Conservation (phyloP, 2,888 invertebrate genomes). For the Melitaea athalia region DNA sequence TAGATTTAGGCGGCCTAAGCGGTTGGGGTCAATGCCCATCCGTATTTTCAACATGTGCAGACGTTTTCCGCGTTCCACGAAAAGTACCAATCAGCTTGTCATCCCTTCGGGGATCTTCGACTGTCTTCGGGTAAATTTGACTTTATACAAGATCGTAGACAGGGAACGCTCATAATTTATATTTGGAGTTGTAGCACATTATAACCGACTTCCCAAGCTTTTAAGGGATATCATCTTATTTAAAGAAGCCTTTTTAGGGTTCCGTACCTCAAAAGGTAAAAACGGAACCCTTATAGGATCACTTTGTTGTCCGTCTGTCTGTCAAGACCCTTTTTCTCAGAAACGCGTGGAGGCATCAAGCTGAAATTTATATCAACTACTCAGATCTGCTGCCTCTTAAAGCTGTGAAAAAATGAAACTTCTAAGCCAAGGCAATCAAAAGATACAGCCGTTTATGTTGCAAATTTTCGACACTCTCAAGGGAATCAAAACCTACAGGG, state of each 20-base stretch:
- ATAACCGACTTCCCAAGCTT: not conserved
- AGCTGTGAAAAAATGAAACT: too few species aligned
- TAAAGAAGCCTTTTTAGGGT: not conserved
- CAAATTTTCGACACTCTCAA: too few species aligned
- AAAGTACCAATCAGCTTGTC: conserved; percentile 73
- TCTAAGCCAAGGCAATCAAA: too few species aligned
- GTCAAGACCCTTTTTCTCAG: too few species aligned
- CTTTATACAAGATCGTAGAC: conserved; percentile 39
- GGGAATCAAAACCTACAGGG: too few species aligned
- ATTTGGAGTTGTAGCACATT: not conserved
- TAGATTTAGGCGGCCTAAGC: conserved; percentile 65
- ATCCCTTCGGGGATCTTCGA: conserved; percentile 72
- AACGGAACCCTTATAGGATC: too few species aligned
- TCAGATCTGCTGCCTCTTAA: too few species aligned
- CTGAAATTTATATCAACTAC: too few species aligned
- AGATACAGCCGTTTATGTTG: too few species aligned
- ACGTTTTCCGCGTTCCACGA: conserved; percentile 81
- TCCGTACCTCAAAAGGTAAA: too few species aligned
- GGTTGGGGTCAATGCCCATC: conserved; percentile 79
- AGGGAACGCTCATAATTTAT: conserved; percentile 8
- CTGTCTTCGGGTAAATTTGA: conserved; percentile 44
- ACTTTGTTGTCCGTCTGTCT: too few species aligned
- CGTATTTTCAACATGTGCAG: conserved; percentile 81
- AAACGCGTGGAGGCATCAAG: too few species aligned
- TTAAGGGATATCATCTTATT: not conserved